A percentile compares a stretch with the other conserved stretches of the same genome.
Evolutionary conservation across 1,140 invertebrate genomes (phyloP).

Genomic region (Pachypeltis micranthus): DNA sequence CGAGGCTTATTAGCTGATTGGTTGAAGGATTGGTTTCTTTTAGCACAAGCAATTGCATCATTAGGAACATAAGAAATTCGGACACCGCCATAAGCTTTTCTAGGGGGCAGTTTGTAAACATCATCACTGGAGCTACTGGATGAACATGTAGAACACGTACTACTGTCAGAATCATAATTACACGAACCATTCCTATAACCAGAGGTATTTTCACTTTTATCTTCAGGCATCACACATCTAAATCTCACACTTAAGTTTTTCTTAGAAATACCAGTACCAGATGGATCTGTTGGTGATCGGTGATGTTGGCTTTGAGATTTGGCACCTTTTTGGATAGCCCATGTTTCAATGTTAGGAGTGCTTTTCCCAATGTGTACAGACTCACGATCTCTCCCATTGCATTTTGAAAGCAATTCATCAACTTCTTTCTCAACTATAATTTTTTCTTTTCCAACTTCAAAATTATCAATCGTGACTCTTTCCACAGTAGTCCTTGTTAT

Average conservation of each 20-base stretch:
- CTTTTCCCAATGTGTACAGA: conserved; percentile 44
- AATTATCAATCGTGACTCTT: conserved; percentile 6
- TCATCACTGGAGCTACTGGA: conserved; percentile 72
- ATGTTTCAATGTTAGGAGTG: conserved; percentile 37
- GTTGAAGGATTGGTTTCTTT: conserved; percentile 49
- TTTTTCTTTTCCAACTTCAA: conserved; percentile 8
- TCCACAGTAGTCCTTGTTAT: conserved; percentile 3
- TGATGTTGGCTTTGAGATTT: neutral
- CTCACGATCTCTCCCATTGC: conserved; percentile 41
- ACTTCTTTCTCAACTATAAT: conserved; percentile 29
- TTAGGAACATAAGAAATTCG: conserved; percentile 81
- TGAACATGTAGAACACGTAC: conserved; percentile 77
- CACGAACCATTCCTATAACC: neutral
- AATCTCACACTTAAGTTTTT: conserved; percentile 20
- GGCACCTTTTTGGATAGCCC: conserved; percentile 29
- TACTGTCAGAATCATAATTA: conserved; percentile 51
- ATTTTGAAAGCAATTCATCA: conserved; percentile 37
- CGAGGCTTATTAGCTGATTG: conserved; percentile 21
- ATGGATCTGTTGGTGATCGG: neutral
- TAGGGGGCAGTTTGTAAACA: conserved; percentile 64
- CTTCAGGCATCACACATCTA: conserved; percentile 19
- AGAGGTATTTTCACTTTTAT: neutral
- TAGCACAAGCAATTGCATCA: conserved; percentile 66
- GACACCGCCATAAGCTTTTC: conserved; percentile 71
- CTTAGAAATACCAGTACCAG: neutral